These are phyloP conservation scores for Scolopax bukidnonensis DNA, from an alignment of 2,797 vertebrate species.

Conservation along the genomic window DNA sequence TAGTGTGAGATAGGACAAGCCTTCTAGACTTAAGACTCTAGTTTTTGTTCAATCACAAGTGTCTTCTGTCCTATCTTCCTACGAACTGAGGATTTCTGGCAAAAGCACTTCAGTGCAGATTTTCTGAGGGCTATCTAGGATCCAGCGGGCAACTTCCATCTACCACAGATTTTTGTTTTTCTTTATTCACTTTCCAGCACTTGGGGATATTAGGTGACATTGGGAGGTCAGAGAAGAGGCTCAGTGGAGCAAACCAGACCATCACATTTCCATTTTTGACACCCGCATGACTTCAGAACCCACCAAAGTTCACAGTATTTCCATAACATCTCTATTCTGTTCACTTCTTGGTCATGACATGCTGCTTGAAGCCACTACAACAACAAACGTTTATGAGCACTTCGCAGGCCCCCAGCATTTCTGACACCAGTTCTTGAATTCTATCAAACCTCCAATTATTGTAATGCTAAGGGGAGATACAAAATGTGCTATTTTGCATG, in stretches of 20 bases:
- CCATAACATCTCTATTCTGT: background rate
- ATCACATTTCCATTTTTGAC: background rate
- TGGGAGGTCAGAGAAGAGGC: background rate
- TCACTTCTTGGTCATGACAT: background rate
- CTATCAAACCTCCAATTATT: background rate
- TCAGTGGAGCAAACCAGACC: background rate
- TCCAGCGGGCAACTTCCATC: background rate
- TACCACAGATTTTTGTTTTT: background rate
- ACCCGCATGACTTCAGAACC: background rate
- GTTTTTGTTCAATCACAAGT: background rate
- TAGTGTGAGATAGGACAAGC: background rate
- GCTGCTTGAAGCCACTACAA: background rate
- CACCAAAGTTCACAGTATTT: background rate
- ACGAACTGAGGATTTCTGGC: background rate
- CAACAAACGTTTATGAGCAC: accelerated
- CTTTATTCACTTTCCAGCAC: background rate
- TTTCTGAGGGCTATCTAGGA: background rate
- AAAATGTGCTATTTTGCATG: background rate
- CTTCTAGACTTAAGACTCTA: background rate
- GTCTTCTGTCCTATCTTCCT: background rate
- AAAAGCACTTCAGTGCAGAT: background rate
- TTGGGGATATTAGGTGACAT: too few relatives aligned
- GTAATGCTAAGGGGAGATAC: background rate
- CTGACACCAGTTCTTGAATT: background rate
- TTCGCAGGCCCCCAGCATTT: too few relatives aligned